phyloP scores from a whole-genome alignment of 2,797 vertebrate species.

The Intellagama lesueurii region DNA sequence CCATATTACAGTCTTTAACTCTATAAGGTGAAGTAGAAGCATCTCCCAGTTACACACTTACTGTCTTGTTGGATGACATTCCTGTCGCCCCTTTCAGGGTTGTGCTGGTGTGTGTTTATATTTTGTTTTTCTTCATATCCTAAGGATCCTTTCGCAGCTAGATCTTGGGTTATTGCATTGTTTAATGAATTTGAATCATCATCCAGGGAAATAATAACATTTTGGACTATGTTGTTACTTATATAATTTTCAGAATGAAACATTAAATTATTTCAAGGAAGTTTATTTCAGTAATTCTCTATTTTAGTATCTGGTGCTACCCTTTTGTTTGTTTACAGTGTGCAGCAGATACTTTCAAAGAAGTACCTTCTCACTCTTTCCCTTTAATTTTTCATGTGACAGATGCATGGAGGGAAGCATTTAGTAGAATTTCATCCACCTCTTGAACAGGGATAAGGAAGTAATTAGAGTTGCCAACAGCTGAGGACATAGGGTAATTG shows the following conservation, averaged over 20 bases:
- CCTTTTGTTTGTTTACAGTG: background rate
- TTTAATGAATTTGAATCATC: background rate
- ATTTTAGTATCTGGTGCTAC: background rate
- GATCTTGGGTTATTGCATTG: background rate
- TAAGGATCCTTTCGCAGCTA: background rate
- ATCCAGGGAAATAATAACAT: background rate
- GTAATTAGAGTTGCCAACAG: slow-evolving; percentile 5
- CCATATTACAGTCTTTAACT: background rate
- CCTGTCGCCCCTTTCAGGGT: background rate
- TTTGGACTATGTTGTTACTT: background rate
- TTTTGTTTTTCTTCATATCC: background rate
- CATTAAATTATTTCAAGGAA: background rate
- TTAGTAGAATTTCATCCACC: background rate
- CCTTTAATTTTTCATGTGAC: background rate
- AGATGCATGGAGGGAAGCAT: background rate
- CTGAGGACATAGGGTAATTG: background rate
- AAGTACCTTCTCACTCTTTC: background rate
- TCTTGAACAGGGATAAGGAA: background rate
- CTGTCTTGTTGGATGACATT: background rate
- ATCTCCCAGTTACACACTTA: background rate
- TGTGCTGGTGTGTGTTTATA: background rate
- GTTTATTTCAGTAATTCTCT: background rate
- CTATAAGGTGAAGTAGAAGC: background rate
- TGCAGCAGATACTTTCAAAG: background rate
- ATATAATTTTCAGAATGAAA: background rate